Evolutionary conservation across 2,888 invertebrate genomes (phyloP), one percentile per base, ranked within the genome.

Genomic region (Eledone cirrhosa): DNA sequence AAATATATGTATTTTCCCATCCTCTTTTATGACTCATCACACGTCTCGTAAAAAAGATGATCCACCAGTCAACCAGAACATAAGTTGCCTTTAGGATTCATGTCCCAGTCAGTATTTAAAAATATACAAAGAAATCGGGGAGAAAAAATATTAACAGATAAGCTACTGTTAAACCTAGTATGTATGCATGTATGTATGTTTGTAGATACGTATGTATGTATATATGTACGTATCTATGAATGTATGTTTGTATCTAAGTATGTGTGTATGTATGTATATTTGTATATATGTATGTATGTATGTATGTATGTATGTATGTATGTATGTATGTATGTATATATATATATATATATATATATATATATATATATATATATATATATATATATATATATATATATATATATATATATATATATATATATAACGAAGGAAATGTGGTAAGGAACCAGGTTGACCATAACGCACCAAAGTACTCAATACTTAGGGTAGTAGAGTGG

Each of bases 371-470:
- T 13, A 77, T 7, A 77, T 2, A 77, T 63, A 77, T 77, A 77
- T 63, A 77, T 59, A 77, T 4, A 77, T 14, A 77, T 77, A 63
- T 59, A 77, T 59, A 77, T 59, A 59, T 0, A 77, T 77, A 77
- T 2, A 63, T 77, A 77, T 63, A 2, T 4, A 77, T 14, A 63
- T 63, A 77, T 77, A 77, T 2, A 77, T 63, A 77, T 77, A 63
- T 59, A 77, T 59, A 77, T n/a, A n/a, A n/a, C n/a, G n/a, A n/a
- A n/a, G n/a, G n/a, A n/a, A n/a, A n/a, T n/a, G n/a, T n/a, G n/a
- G n/a, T n/a, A n/a, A n/a, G n/a, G n/a, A n/a, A n/a, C n/a, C n/a
- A n/a, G n/a, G n/a, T n/a, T n/a, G n/a, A n/a, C n/a, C n/a, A n/a
- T n/a, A n/a, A n/a, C n/a, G n/a, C n/a, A n/a, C n/a, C n/a, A n/a